Evolutionary conservation across 2,888 invertebrate genomes (phyloP).

Genomic region (Coremacera marginata): DNA sequence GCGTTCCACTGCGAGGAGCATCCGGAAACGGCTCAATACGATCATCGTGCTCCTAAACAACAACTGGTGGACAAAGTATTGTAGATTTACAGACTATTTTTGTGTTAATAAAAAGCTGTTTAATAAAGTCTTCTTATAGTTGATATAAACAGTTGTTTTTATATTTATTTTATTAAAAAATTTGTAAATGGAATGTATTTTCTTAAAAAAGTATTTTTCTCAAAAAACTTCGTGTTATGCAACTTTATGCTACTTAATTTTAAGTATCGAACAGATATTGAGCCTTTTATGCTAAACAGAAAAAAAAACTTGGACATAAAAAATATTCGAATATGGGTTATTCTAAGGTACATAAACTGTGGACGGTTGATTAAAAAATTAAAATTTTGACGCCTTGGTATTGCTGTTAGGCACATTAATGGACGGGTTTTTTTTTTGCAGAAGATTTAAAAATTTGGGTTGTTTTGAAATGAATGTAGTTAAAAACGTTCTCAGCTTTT

Average conservation of each 20-base stretch:
- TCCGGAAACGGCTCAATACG: slow-evolving; percentile 76
- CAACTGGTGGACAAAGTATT: background rate
- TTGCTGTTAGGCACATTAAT: background rate
- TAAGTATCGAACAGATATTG: background rate
- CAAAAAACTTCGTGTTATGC: background rate
- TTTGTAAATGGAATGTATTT: slow-evolving; percentile 10
- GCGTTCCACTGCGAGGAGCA: slow-evolving; percentile 70
- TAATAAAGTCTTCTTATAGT: background rate
- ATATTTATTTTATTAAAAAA: background rate
- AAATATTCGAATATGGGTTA: background rate
- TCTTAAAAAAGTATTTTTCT: no score
- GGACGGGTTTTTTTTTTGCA: background rate
- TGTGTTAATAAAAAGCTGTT: background rate
- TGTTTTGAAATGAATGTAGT: no score
- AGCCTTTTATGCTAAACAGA: background rate
- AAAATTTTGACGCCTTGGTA: background rate
- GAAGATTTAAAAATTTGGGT: no score
- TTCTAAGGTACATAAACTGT: background rate
- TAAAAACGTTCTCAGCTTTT: no score
- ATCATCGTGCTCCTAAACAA: slow-evolving; percentile 74
- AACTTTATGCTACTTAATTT: background rate
- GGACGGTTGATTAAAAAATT: background rate
- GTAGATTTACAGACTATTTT: background rate
- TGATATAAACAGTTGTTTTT: background rate
- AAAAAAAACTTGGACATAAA: no score